phyloP scores from a whole-genome alignment of 2,888 invertebrate species.

The Xestia xanthographa region DNA sequence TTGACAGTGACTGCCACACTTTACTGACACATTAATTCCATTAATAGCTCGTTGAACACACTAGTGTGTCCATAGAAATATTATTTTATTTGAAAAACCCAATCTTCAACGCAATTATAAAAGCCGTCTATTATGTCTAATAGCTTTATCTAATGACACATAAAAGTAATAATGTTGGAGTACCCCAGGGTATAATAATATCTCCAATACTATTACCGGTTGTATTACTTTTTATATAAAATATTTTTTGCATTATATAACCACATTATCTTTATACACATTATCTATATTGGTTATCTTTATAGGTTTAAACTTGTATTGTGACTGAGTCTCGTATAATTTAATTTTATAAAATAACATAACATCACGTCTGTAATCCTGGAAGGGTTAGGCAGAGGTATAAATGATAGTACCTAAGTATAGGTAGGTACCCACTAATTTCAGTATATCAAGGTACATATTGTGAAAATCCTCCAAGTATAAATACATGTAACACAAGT shows the following conservation, averaged over 20 bases:
- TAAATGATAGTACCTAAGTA: background rate
- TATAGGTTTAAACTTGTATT: background rate
- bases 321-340: background rate
- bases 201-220: conserved; percentile 13
- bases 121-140: conserved; percentile 16
- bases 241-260: conserved; percentile 4
- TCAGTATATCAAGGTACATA: background rate
- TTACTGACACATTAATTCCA: background rate
- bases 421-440: background rate
- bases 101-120: conserved; percentile 20
- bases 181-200: conserved; percentile 15
- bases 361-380: background rate
- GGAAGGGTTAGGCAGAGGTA: background rate
- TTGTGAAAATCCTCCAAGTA: conserved; percentile 1
- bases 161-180: conserved; percentile 33
- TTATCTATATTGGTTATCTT: no score
- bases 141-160: conserved; percentile 36
- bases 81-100: background rate
- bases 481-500: background rate
- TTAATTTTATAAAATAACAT: background rate
- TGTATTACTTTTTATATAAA: conserved; percentile 25
- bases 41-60: background rate
- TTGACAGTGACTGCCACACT: background rate
- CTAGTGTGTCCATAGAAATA: background rate
- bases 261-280: conserved; percentile 13